Base-by-base conservation (phyloP, 2,888 invertebrate genomes). In the Calameuta filiformis region DNA sequence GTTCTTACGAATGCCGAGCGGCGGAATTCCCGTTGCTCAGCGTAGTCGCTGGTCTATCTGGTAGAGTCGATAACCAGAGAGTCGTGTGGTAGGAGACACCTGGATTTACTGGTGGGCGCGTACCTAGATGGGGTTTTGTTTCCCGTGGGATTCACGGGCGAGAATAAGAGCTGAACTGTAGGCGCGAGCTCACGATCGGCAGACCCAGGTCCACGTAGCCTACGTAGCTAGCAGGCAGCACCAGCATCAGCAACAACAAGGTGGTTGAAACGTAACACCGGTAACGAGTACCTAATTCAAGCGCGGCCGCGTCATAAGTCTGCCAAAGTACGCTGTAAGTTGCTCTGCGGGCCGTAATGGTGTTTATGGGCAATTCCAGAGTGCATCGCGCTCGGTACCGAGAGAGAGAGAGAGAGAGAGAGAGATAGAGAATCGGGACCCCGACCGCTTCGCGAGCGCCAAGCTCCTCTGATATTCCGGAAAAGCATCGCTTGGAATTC, bases 251-350 rank as follows among this genome's bases (percentile, higher is more conserved):
- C n/a, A 11, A 77, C 69, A 77, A 80, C 77, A 82, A 80, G 81
- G 77, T 78, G 81, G 77, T 80, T 86, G 87, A 86, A 89, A 89
- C 87, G 87, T 89, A 89, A 89, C 87, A 89, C 88, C 85, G 79
- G 88, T 89, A 89, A 89, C 88, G 85, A 89, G 89, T 89, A 89
- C 87, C 87, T 89, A 89, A 90, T 90, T 89, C 88, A 89, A 86
- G 85, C 81, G 81, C 82, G 79, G 83, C 83, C 85, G 86, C 86
- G 87, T 90, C 89, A 89, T 90, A 89, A 89, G 88, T 89, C 88
- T 83, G 83, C 85, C 82, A 88, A 89, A 90, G 87, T 88, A 85
- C 86, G 85, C 86, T 88, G 86, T 87, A 89, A 89, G 88, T 89
- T 87, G 87, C 84, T 83, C 82, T 83, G 82, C 85, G 84, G 85